Percentiles rank a stretch among this genome's conserved stretches.
Evolutionary conservation across 2,888 invertebrate genomes (phyloP).

Genomic region (Dusona sp.): DNA sequence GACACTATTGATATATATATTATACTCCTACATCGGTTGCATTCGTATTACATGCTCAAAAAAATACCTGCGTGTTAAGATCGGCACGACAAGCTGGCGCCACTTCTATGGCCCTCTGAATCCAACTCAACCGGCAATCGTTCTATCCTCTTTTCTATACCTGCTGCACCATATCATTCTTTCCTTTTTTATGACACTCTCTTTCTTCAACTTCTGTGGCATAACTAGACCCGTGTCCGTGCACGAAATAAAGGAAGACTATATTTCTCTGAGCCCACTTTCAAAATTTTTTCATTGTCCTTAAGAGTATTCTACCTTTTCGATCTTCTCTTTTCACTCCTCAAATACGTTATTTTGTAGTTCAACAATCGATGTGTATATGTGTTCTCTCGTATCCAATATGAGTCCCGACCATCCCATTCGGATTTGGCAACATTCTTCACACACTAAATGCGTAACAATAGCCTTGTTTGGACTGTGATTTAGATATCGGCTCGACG

Average conservation of each 20-base stretch:
- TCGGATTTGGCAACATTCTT: constrained; percentile 82
- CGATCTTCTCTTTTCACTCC: constrained; percentile 49
- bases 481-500: constrained; percentile 79
- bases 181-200: constrained; percentile 60
- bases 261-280: constrained; percentile 68
- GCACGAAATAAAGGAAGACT: constrained; percentile 16
- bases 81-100: constrained; percentile 82
- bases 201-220: constrained; percentile 66
- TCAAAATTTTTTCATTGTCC: constrained; percentile 66
- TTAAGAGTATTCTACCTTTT: constrained; percentile 55
- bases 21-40: constrained; percentile 49
- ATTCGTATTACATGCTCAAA: constrained; percentile 56
- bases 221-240: constrained; percentile 65
- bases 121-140: constrained; percentile 66
- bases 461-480: constrained; percentile 83
- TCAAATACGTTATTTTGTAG: constrained; percentile 60
- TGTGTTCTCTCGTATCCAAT: constrained; percentile 33
- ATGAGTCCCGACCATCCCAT: constrained; percentile 61
- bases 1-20: constrained; percentile 56
- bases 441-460: constrained; percentile 83
- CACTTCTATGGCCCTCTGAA: constrained; percentile 74
- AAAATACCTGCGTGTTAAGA: constrained; percentile 64
- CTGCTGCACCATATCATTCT: constrained; percentile 57
- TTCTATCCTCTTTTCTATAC: constrained; percentile 57
- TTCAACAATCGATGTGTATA: constrained; percentile 49